These are phyloP conservation scores for Aphelocoma californica DNA, from an alignment of 2,797 vertebrate genomes.

Conservation along the genomic window DNA sequence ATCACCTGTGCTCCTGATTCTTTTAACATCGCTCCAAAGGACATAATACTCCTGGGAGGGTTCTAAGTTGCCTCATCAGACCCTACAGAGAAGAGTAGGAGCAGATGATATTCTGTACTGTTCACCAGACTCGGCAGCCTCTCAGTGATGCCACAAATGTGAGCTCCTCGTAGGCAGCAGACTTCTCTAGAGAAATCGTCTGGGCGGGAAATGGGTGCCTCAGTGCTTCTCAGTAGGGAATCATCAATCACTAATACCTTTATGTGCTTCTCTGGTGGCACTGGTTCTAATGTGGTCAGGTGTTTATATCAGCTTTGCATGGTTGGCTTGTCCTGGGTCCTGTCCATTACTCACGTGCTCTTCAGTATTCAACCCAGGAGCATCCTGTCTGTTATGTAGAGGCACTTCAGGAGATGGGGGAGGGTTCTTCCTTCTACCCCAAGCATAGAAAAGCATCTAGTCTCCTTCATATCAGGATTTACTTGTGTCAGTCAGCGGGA, in stretches of 20 bases:
- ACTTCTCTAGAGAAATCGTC: not conserved
- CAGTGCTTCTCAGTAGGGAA: not conserved
- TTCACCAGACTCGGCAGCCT: not conserved
- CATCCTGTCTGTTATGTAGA: not conserved
- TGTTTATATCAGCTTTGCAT: not conserved
- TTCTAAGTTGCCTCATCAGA: not conserved
- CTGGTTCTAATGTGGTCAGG: not conserved
- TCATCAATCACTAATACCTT: not conserved
- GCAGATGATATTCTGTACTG: too few relatives aligned
- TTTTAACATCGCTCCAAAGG: too few relatives aligned
- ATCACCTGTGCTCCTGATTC: too few relatives aligned
- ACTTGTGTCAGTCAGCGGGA: too few relatives aligned
- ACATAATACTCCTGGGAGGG: not conserved
- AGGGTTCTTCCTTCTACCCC: too few relatives aligned
- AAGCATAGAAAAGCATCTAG: too few relatives aligned
- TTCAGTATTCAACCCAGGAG: not conserved
- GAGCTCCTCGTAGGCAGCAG: not conserved
- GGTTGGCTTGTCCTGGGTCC: not conserved
- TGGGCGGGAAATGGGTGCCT: not conserved
- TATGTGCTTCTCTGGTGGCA: not conserved
- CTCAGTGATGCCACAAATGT: not conserved
- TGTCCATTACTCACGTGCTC: not conserved
- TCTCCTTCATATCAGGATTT: too few relatives aligned
- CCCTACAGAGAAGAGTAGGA: not conserved
- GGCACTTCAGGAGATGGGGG: not conserved